Conservation (phyloP, 1,140 invertebrate genomes). For the Radopholus similis region DNA sequence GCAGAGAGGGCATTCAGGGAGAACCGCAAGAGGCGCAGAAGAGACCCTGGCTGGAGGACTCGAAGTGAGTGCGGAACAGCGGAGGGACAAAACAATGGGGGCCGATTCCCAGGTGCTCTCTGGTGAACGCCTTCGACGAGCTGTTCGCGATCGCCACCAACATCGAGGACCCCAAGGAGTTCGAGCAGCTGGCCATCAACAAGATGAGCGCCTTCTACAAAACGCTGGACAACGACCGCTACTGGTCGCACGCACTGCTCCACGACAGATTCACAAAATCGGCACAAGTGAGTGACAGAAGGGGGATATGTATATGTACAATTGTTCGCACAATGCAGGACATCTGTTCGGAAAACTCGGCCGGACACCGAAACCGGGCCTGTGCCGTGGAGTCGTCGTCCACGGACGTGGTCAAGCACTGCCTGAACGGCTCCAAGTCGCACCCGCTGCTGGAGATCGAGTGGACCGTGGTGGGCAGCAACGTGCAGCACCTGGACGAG, state of each 20-base stretch:
- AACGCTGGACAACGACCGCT: slow-evolving; percentile 52
- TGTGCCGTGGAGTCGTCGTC: slow-evolving; percentile 72
- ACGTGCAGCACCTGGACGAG: slow-evolving; percentile 50
- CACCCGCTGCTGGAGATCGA: slow-evolving; percentile 61
- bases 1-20: not conserved
- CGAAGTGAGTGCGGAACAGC: slow-evolving; percentile 26
- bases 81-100: not conserved
- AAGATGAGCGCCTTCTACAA: slow-evolving; percentile 43
- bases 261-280: slow-evolving; percentile 53
- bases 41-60: slow-evolving; percentile 33
- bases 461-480: slow-evolving; percentile 60
- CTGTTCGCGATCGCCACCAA: slow-evolving; percentile 38
- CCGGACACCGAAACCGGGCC: slow-evolving; percentile 67
- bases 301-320: not conserved
- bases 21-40: slow-evolving; percentile 28
- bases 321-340: slow-evolving; percentile 60
- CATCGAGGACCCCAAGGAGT: slow-evolving; percentile 19
- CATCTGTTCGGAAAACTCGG: slow-evolving; percentile 74
- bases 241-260: slow-evolving; percentile 50
- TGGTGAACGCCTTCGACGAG: slow-evolving; percentile 28
- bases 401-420: slow-evolving; percentile 49
- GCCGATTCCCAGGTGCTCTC: slow-evolving; percentile 20
- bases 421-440: slow-evolving; percentile 48
- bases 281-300: slow-evolving; percentile 32
- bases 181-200: slow-evolving; percentile 34